Evolutionary conservation across 2,888 invertebrate genomes (phyloP).

Genomic region (Diachrysia chrysitis): DNA sequence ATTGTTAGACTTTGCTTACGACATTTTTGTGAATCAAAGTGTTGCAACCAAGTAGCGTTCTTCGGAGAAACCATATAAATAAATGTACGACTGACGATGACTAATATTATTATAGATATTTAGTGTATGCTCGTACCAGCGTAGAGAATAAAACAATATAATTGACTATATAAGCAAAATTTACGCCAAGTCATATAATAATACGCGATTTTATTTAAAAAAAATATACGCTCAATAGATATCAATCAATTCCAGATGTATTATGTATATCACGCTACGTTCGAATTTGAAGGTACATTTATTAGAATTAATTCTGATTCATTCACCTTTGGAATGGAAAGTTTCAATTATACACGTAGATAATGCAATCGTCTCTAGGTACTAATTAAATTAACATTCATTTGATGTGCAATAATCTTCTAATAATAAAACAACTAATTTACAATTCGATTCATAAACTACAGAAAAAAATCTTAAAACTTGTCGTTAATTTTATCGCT

Average conservation of each 20-base stretch:
- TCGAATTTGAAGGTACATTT: constrained; percentile 40
- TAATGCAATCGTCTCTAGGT: constrained; percentile 43
- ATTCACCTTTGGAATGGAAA: constrained; percentile 54
- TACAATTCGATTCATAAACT: neutral
- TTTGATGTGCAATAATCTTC: neutral
- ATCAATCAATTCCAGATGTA: constrained; percentile 34
- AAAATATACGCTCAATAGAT: constrained; percentile 25
- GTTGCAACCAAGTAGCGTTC: constrained; percentile 54
- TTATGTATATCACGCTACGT: constrained; percentile 48
- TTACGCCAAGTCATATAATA: constrained; percentile 27
- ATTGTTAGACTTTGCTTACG: constrained; percentile 53
- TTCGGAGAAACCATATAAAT: constrained; percentile 57
- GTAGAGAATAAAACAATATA: constrained; percentile 47
- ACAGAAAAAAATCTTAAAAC: neutral
- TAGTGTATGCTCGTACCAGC: constrained; percentile 40
- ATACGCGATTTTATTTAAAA: constrained; percentile 19
- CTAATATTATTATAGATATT: constrained; percentile 60
- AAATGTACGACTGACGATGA: constrained; percentile 55
- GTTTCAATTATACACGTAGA: constrained; percentile 51
- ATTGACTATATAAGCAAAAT: constrained; percentile 46
- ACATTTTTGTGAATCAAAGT: constrained; percentile 60
- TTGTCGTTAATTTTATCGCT: neutral
- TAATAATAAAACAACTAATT: neutral
- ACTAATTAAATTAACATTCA: constrained; percentile 16
- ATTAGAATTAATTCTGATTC: constrained; percentile 30